phyloP scores from a whole-genome alignment of 2,113 vertebrate genomes.

The Marmota monax region DNA sequence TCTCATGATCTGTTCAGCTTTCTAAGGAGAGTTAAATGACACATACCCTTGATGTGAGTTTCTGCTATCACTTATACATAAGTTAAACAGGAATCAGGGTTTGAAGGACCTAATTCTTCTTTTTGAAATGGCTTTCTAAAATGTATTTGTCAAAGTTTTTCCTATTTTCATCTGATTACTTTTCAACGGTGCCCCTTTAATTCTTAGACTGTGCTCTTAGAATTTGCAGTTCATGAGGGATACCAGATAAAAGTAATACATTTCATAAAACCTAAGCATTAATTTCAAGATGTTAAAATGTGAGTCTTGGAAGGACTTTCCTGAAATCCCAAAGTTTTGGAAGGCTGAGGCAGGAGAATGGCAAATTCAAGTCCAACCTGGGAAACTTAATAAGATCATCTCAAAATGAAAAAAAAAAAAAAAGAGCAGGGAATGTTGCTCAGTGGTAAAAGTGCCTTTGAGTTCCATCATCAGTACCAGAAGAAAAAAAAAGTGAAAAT shows the following conservation, averaged over 20 bases:
- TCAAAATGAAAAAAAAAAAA: too few species aligned
- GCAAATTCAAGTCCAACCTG: too few species aligned
- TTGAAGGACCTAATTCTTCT: neutral
- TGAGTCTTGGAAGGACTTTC: neutral
- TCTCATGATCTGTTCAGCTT: neutral
- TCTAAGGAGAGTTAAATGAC: neutral
- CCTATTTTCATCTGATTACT: neutral
- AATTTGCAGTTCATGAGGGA: neutral
- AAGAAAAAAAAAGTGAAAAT: too few species aligned
- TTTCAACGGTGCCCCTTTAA: neutral
- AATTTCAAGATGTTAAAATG: neutral
- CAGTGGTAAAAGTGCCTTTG: too few species aligned
- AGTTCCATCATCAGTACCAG: too few species aligned
- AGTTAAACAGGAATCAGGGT: neutral
- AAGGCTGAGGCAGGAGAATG: too few species aligned
- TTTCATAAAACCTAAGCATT: constrained; percentile 13
- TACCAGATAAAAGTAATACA: neutral
- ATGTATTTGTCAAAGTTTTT: neutral
- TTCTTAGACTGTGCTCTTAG: neutral
- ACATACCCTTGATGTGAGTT: neutral
- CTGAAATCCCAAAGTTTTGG: too few species aligned
- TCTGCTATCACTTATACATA: neutral
- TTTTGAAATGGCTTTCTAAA: neutral
- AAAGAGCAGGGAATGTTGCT: too few species aligned
- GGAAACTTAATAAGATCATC: too few species aligned